Conservation (phyloP, 2,113 vertebrate genomes). For the Sapajus apella region DNA sequence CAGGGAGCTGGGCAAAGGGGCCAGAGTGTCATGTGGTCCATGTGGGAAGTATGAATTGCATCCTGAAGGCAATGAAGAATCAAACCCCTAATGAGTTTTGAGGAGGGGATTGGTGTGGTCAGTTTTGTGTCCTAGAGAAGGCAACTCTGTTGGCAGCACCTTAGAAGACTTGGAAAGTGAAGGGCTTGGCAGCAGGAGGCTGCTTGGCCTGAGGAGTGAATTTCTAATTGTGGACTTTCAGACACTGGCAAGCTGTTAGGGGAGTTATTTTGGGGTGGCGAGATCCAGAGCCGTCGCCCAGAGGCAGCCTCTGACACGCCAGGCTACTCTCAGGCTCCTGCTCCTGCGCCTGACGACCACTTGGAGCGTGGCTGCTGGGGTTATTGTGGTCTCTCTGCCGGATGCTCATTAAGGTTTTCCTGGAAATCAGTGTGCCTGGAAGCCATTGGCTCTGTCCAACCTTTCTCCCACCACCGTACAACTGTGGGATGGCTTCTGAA, state of each 20-base stretch:
- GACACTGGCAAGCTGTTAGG: not conserved
- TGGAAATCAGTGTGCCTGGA: not conserved
- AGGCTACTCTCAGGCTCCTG: fast-evolving
- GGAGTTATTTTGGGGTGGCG: not conserved
- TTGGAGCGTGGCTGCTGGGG: not conserved
- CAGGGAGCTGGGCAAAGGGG: not conserved
- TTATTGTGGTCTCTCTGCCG: not conserved
- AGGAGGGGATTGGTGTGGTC: not conserved
- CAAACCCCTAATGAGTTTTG: not conserved
- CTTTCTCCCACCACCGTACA: not conserved
- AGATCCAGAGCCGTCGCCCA: not conserved
- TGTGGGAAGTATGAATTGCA: not conserved
- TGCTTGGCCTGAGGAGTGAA: not conserved
- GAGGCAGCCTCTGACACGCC: not conserved
- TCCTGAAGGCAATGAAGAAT: not conserved
- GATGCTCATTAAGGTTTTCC: not conserved
- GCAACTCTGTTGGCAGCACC: not conserved
- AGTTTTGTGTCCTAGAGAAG: not conserved
- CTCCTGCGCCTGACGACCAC: fast-evolving
- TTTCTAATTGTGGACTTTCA: not conserved
- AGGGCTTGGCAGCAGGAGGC: not conserved
- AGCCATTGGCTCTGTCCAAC: not conserved
- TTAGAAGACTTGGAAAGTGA: not conserved
- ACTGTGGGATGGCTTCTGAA: not conserved
- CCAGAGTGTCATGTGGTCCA: fast-evolving